Conservation (phyloP, 2,113 vertebrate species). For the Crotalus tigris region DNA sequence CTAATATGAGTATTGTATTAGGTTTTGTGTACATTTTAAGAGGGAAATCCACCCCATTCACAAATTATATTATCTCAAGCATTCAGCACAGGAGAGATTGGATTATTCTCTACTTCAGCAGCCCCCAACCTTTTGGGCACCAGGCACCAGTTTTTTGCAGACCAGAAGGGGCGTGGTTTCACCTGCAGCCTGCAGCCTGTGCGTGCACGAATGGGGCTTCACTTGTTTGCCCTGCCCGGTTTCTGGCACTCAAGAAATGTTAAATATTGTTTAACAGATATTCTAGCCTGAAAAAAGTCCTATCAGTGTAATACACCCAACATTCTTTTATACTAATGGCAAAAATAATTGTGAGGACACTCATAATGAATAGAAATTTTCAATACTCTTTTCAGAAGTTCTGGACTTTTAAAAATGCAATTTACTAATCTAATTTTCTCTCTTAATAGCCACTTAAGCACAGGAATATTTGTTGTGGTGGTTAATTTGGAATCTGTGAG, state of each 20-base stretch:
- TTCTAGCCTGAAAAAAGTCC: background rate
- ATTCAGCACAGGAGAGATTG: background rate
- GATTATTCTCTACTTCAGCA: background rate
- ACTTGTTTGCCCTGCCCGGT: background rate
- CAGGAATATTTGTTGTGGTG: background rate
- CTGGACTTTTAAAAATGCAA: background rate
- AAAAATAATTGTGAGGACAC: background rate
- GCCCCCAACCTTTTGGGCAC: background rate
- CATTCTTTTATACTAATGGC: background rate
- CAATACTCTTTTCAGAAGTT: background rate
- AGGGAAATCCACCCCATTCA: background rate
- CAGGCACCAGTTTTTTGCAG: background rate
- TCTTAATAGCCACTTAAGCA: background rate
- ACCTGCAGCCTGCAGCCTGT: background rate
- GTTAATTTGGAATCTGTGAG: conserved; percentile 14
- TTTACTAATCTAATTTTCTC: background rate
- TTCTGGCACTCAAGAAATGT: background rate
- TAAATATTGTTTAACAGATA: background rate
- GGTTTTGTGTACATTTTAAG: background rate
- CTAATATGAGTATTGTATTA: background rate
- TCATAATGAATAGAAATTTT: background rate
- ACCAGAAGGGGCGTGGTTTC: background rate
- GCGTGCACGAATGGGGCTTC: background rate
- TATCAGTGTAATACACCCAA: background rate
- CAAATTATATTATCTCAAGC: background rate